A percentile compares a stretch with the other conserved stretches of the same genome.
Evolutionary conservation across 1,140 invertebrate genomes (phyloP).

Genomic region (Battus philenor): DNA sequence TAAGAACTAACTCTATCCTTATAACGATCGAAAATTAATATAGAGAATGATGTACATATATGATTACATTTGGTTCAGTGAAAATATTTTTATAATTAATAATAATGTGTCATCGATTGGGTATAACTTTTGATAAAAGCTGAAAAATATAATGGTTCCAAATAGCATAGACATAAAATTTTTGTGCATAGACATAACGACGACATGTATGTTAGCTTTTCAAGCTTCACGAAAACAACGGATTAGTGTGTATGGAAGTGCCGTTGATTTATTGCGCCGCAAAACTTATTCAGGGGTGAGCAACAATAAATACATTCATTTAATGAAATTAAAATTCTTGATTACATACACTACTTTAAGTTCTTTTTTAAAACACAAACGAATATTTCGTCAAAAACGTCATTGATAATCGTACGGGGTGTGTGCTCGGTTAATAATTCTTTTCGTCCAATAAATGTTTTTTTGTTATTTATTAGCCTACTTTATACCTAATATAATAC

Average conservation of each 20-base stretch:
- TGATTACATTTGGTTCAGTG: no score
- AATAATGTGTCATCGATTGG: no score
- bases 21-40: no score
- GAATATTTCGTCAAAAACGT: constrained; percentile 30
- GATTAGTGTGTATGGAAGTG: constrained; percentile 74
- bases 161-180: constrained; percentile 6
- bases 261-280: constrained; percentile 75
- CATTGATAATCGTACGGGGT: constrained; percentile 46
- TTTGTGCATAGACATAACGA: constrained; percentile 48
- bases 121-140: no score
- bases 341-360: constrained; percentile 14
- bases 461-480: no score
- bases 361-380: constrained; percentile 21
- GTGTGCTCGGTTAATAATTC: constrained; percentile 27
- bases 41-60: no score
- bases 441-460: constrained; percentile 1
- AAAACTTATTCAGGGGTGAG: constrained; percentile 69
- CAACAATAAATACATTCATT: constrained; percentile 18
- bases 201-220: constrained; percentile 58
- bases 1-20: no score
- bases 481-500: no score
- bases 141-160: no score
- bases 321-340: constrained; percentile 6
- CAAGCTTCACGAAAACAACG: constrained; percentile 76
- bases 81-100: no score